Evolutionary conservation across 2,888 invertebrate species (phyloP).

Genomic region (Drosophila borborema): DNA sequence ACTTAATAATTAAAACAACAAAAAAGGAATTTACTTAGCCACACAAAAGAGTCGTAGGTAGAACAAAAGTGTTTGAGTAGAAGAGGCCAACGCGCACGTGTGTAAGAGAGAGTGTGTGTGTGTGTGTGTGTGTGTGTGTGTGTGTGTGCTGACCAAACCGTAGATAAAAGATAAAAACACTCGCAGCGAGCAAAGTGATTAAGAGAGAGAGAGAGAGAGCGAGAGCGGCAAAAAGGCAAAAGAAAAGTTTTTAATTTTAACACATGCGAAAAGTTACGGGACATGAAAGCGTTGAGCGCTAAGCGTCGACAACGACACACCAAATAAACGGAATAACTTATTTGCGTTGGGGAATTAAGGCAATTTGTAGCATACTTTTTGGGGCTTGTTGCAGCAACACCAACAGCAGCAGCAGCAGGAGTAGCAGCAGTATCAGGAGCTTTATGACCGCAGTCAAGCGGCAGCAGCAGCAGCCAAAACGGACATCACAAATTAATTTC

Average conservation of each 20-base stretch:
- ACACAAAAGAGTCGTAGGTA: constrained; percentile 19
- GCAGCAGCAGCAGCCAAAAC: constrained; percentile 27
- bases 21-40: constrained; percentile 56
- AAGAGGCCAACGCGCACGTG: background rate
- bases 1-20: constrained; percentile 64
- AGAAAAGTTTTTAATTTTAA: constrained; percentile 69
- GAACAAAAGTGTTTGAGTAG: constrained; percentile 6
- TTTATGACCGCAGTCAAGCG: constrained; percentile 41
- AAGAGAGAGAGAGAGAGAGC: background rate
- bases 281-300: constrained; percentile 54
- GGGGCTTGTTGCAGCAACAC: constrained; percentile 27
- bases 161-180: constrained; percentile 53
- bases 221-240: constrained; percentile 21
- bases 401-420: constrained; percentile 6
- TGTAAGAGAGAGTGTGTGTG: background rate
- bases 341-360: constrained; percentile 67
- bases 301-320: constrained; percentile 48
- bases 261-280: constrained; percentile 66
- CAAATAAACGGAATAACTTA: constrained; percentile 68
- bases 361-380: constrained; percentile 72
- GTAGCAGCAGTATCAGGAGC: constrained; percentile 24
- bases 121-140: background rate
- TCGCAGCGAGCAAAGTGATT: constrained; percentile 11
- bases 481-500: constrained; percentile 67
- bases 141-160: constrained; percentile 38